Percentiles rank a stretch among this genome's conserved stretches.
phyloP scores from a whole-genome alignment of 1,140 invertebrate species.

The Achatina immaculata region DNA sequence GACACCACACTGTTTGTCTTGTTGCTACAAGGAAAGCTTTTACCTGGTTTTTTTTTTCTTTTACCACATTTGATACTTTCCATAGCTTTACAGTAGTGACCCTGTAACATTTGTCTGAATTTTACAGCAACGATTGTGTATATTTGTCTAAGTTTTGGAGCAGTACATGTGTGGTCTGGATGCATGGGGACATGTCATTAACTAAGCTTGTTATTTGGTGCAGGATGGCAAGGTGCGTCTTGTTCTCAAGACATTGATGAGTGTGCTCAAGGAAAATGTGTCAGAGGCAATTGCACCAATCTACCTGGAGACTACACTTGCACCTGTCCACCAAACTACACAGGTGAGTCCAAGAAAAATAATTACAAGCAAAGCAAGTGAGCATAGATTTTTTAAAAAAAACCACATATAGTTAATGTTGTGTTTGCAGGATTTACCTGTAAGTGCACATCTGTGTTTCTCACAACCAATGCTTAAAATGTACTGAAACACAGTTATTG shows the following conservation, averaged over 20 bases:
- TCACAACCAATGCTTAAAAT: neutral
- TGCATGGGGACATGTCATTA: neutral
- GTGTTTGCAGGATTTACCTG: neutral
- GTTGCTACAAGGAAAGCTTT: too few species aligned
- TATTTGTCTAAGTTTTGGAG: neutral
- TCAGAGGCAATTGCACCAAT: conserved; percentile 63
- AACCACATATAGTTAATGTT: neutral
- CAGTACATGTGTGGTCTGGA: neutral
- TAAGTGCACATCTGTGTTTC: neutral
- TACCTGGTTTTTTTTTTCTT: too few species aligned
- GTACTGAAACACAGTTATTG: neutral
- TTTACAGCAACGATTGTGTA: neutral
- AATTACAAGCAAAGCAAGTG: neutral
- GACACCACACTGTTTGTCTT: too few species aligned
- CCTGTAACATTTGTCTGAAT: neutral
- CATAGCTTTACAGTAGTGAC: too few species aligned
- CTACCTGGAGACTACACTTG: conserved; percentile 71
- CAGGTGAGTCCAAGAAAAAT: neutral
- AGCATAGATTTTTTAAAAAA: neutral
- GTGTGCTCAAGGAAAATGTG: conserved; percentile 73
- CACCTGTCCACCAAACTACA: conserved; percentile 68
- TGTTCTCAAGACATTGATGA: conserved; percentile 69
- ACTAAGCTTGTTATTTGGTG: neutral
- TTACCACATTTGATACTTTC: too few species aligned
- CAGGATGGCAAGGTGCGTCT: conserved; percentile 53